phyloP scores from a whole-genome alignment of 1,140 invertebrate species.

The Drosophila obscura region DNA sequence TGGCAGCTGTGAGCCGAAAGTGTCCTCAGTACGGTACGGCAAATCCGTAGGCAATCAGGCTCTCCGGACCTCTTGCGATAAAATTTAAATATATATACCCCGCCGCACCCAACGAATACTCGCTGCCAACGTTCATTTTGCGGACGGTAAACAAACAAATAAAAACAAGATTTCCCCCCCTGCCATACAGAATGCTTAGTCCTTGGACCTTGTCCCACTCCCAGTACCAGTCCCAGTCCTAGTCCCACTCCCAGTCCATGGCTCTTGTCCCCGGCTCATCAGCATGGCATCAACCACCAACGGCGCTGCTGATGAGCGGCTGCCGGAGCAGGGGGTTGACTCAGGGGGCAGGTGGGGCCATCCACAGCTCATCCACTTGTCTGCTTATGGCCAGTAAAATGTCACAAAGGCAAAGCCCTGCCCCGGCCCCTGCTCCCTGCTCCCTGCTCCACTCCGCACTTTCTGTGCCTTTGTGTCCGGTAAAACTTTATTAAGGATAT shows the following conservation, averaged over 20 bases:
- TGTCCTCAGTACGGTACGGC: slow-evolving; percentile 28
- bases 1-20: slow-evolving; percentile 67
- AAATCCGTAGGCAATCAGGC: slow-evolving; percentile 63
- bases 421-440: neutral
- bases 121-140: slow-evolving; percentile 74
- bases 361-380: slow-evolving; percentile 68
- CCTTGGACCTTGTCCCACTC: slow-evolving; percentile 2
- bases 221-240: too few species aligned
- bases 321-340: neutral
- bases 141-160: slow-evolving; percentile 82
- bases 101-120: neutral
- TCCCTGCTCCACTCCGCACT: slow-evolving; percentile 14
- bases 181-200: slow-evolving; percentile 7
- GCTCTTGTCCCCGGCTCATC: slow-evolving; percentile 44
- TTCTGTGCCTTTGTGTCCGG: slow-evolving; percentile 61
- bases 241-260: neutral
- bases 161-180: slow-evolving; percentile 76
- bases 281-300: slow-evolving; percentile 73
- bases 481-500: slow-evolving; percentile 83
- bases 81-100: slow-evolving; percentile 76
- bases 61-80: slow-evolving; percentile 57
- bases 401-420: slow-evolving; percentile 64
- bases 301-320: slow-evolving; percentile 46
- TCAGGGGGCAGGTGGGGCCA: slow-evolving; percentile 18
- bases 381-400: slow-evolving; percentile 61